phyloP scores from a whole-genome alignment of 1,140 invertebrate genomes.

The Physella acuta region DNA sequence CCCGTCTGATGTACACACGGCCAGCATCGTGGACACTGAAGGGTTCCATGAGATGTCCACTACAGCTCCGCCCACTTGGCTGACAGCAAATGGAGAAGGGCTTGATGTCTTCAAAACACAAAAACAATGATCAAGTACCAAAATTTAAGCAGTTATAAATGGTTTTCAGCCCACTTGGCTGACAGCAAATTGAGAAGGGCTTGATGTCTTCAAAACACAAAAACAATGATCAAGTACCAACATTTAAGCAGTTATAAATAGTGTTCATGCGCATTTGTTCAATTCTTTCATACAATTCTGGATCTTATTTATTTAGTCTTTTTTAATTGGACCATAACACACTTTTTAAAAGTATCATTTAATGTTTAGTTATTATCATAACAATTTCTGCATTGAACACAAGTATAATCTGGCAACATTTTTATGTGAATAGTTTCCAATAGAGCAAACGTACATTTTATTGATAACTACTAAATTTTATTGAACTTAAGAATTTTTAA shows the following conservation, averaged over 20 bases:
- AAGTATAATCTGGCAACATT: no score
- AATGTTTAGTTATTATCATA: no score
- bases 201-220: background rate
- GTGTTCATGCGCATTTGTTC: background rate
- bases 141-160: background rate
- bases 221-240: background rate
- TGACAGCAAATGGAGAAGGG: conserved; percentile 12
- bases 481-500: no score
- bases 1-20: conserved; percentile 56
- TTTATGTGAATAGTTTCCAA: no score
- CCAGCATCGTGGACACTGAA: conserved; percentile 52
- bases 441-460: no score
- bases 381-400: no score
- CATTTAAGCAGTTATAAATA: background rate
- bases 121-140: background rate
- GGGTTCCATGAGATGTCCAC: conserved; percentile 63
- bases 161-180: no score
- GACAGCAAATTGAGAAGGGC: background rate
- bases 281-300: background rate
- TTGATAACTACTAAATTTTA: no score
- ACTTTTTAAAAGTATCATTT: no score
- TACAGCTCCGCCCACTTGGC: conserved; percentile 25
- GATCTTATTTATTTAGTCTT: no score
- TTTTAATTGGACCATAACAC: no score
- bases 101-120: background rate